Percentiles rank a stretch among this genome's conserved stretches.
Evolutionary conservation across 2,888 invertebrate genomes (phyloP).

Genomic region (Microplitis deprimator): DNA sequence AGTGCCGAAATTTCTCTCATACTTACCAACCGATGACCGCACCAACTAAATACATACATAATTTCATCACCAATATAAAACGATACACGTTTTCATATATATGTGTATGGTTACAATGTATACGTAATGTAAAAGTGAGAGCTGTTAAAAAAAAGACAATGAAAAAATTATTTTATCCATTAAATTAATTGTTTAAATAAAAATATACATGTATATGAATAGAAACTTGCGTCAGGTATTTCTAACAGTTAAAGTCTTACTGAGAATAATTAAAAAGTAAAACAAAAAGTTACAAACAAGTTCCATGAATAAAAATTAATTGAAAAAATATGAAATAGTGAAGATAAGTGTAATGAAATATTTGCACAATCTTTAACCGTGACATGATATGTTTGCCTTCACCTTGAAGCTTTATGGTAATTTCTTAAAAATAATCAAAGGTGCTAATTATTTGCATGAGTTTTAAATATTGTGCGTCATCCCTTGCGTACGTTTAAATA

Average conservation of each 20-base stretch:
- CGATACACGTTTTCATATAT: conserved; percentile 19
- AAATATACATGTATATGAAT: neutral
- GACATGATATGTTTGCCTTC: conserved; percentile 15
- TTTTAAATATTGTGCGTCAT: neutral
- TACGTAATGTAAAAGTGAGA: conserved; percentile 20
- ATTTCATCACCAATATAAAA: conserved; percentile 28
- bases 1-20: conserved; percentile 44
- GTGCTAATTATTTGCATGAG: conserved; percentile 4
- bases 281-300: neutral
- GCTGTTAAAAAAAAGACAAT: conserved; percentile 10
- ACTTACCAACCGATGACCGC: conserved; percentile 29
- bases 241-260: neutral
- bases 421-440: neutral
- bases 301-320: neutral
- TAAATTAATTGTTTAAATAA: neutral
- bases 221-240: neutral
- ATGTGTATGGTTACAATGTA: neutral
- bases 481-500: neutral
- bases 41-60: conserved; percentile 10
- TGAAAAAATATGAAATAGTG: neutral
- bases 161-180: neutral
- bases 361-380: conserved; percentile 17
- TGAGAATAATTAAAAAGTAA: conserved; percentile 2
- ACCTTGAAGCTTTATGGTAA: conserved; percentile 13
- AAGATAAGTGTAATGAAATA: conserved; percentile 1